Evolutionary conservation across 2,888 invertebrate genomes (phyloP).

Genomic region (Lysandra coridon): DNA sequence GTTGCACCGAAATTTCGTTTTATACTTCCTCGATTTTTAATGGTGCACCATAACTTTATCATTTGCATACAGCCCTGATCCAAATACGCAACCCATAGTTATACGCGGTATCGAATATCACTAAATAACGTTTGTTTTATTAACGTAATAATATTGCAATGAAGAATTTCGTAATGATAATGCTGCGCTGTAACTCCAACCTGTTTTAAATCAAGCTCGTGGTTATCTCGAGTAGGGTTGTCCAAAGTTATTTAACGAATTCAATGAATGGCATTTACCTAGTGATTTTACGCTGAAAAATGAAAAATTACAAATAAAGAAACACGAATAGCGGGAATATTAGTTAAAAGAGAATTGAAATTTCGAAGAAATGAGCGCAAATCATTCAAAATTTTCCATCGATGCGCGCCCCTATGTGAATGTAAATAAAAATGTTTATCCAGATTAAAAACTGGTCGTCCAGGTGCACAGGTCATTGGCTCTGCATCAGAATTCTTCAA

Average conservation of each 20-base stretch:
- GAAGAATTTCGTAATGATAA: slow-evolving; percentile 33
- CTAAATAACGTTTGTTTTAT: slow-evolving; percentile 32
- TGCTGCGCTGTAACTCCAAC: slow-evolving; percentile 22
- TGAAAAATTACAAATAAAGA: background rate
- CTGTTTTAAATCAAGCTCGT: slow-evolving; percentile 14
- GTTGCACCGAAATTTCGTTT: slow-evolving; percentile 15
- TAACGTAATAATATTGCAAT: slow-evolving; percentile 29
- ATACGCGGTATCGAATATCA: slow-evolving; percentile 30
- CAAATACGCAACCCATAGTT: slow-evolving; percentile 25
- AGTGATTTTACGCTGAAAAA: background rate
- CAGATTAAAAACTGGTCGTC: slow-evolving; percentile 30
- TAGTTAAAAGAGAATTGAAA: background rate
- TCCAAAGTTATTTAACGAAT: background rate
- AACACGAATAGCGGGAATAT: background rate
- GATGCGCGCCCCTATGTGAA: slow-evolving; percentile 19
- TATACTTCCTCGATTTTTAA: slow-evolving; percentile 18
- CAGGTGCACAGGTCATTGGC: slow-evolving; percentile 31
- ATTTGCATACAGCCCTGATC: slow-evolving; percentile 23
- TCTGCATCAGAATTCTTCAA: slow-evolving; percentile 29
- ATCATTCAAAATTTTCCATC: background rate
- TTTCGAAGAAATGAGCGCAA: background rate
- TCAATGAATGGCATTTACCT: background rate
- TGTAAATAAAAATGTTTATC: slow-evolving; percentile 27
- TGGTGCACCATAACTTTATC: slow-evolving; percentile 4
- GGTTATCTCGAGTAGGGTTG: slow-evolving; percentile 24